Evolutionary conservation across 2,113 vertebrate species (phyloP).

Genomic region (Cettia cetti): DNA sequence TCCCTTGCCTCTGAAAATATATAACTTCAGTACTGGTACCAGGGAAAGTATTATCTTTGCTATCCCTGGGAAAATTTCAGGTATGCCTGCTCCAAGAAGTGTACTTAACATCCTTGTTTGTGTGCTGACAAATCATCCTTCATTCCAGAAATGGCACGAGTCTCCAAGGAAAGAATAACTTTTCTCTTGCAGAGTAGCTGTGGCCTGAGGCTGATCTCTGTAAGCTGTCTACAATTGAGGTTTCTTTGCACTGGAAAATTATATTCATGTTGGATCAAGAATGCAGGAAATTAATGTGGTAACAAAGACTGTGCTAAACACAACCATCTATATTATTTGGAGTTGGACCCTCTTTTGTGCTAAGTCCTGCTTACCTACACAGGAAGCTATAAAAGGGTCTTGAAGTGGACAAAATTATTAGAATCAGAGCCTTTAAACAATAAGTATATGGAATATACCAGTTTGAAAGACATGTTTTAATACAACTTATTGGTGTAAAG

Average conservation of each 20-base stretch:
- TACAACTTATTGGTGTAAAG: background rate
- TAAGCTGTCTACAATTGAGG: background rate
- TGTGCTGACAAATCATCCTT: background rate
- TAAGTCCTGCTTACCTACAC: background rate
- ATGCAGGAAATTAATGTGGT: constrained; percentile 34
- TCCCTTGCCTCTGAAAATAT: background rate
- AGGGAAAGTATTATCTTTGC: background rate
- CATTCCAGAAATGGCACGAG: background rate
- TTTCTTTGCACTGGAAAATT: background rate
- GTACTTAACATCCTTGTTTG: background rate
- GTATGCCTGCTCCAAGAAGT: background rate
- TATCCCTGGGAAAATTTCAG: background rate
- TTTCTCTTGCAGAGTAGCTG: background rate
- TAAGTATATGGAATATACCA: background rate
- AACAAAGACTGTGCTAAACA: constrained; percentile 1
- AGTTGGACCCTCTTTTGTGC: background rate
- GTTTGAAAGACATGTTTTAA: background rate
- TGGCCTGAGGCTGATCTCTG: constrained; percentile 7
- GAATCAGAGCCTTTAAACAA: background rate
- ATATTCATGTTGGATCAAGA: constrained; percentile 19
- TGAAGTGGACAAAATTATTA: background rate
- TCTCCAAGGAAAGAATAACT: constrained; percentile 25
- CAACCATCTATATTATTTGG: background rate
- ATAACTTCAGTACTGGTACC: background rate
- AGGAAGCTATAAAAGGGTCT: background rate